Conservation (phyloP, 2,113 vertebrate genomes). For the Calidris pygmaea region DNA sequence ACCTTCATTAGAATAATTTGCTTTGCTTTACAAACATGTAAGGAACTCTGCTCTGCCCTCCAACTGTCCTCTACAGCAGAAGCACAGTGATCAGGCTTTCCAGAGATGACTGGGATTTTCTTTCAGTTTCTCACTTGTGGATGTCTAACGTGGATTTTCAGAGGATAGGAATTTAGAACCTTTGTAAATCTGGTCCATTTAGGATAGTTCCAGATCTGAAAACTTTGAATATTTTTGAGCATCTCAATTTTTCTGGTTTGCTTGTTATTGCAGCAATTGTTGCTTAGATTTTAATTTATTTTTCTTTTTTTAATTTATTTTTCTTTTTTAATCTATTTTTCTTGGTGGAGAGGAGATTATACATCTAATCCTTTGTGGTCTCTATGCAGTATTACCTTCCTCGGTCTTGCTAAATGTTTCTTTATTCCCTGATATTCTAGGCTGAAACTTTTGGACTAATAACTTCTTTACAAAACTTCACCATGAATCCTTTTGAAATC, state of each 20-base stretch:
- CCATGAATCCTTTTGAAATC: conserved; percentile 9
- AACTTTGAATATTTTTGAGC: not conserved
- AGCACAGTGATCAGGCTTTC: not conserved
- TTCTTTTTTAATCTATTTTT: conserved; percentile 15
- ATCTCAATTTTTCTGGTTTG: not conserved
- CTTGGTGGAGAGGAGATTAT: not conserved
- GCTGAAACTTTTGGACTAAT: conserved; percentile 2
- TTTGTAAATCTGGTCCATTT: not conserved
- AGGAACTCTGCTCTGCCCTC: not conserved
- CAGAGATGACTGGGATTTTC: not conserved
- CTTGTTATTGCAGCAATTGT: not conserved
- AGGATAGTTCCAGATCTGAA: not conserved
- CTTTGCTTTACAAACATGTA: fast-evolving
- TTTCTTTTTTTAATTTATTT: conserved; percentile 16
- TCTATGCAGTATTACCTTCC: not conserved
- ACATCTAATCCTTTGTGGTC: not conserved
- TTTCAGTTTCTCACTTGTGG: not conserved
- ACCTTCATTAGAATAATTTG: not conserved
- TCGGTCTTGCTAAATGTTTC: not conserved
- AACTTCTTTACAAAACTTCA: not conserved
- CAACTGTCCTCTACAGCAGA: not conserved
- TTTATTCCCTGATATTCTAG: not conserved
- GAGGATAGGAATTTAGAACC: not conserved
- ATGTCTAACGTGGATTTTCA: not conserved
- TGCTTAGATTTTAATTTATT: not conserved